A percentile compares a stretch with the other conserved stretches of the same genome.
phyloP scores from a whole-genome alignment of 2,113 vertebrate species.

The Thinocorus orbignyianus region DNA sequence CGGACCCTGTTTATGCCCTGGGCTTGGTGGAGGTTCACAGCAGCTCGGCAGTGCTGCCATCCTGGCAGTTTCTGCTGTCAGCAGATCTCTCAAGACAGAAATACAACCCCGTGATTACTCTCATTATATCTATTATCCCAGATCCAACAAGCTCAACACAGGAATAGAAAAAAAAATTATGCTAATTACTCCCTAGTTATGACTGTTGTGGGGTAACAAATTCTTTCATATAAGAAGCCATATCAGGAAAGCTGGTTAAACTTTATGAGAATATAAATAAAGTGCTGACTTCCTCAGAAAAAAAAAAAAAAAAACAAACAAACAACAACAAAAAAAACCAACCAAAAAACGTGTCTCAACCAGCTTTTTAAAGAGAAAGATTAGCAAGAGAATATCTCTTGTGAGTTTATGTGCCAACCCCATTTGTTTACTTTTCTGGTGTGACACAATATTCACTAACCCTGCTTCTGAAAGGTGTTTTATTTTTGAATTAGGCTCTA shows the following conservation, averaged over 20 bases:
- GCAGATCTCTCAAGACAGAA: background rate
- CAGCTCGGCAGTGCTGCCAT: background rate
- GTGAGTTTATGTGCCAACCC: background rate
- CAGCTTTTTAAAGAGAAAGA: slow-evolving; percentile 2
- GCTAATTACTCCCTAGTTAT: background rate
- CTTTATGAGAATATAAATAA: background rate
- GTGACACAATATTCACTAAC: background rate
- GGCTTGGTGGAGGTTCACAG: background rate
- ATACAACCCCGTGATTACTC: background rate
- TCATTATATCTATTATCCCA: slow-evolving; percentile 22
- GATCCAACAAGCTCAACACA: background rate
- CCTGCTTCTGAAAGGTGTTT: background rate
- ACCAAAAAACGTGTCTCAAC: background rate
- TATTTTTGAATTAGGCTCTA: background rate
- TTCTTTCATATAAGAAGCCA: background rate
- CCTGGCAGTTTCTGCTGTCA: background rate
- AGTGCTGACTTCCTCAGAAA: background rate
- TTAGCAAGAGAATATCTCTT: background rate
- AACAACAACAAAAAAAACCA: no score
- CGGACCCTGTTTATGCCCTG: background rate
- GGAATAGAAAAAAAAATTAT: background rate
- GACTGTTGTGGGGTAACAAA: background rate
- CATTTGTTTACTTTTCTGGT: background rate
- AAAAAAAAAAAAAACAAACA: background rate
- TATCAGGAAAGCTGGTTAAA: background rate